Percentiles rank a stretch among this genome's conserved stretches.
Evolutionary conservation across 2,113 vertebrate genomes (phyloP).

Genomic region (Mixornis gularis): DNA sequence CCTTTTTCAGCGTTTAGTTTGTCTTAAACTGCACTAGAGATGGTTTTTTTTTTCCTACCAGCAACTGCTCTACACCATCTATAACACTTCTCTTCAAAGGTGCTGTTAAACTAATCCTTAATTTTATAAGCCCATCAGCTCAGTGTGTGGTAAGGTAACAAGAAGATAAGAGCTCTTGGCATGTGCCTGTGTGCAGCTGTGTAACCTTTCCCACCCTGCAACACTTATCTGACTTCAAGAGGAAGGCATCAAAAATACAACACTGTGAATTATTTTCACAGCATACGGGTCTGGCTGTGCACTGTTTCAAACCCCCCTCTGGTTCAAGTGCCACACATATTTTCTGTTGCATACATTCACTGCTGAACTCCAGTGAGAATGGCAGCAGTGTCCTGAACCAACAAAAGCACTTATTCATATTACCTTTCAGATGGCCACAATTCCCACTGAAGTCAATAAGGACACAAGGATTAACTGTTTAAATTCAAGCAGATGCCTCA

Average conservation of each 20-base stretch:
- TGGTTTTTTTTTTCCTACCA: background rate
- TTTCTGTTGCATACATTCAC: slow-evolving; percentile 6
- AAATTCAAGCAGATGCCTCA: slow-evolving; percentile 23
- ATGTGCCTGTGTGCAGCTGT: background rate
- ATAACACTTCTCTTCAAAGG: background rate
- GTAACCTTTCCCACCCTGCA: slow-evolving; percentile 17
- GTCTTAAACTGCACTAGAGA: background rate
- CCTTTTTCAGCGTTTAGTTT: background rate
- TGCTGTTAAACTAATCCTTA: background rate
- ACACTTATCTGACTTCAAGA: slow-evolving; percentile 19
- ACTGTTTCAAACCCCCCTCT: background rate
- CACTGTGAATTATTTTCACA: slow-evolving; percentile 29
- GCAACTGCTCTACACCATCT: background rate
- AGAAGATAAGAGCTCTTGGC: slow-evolving; percentile 16
- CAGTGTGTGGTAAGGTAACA: background rate
- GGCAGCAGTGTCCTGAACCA: slow-evolving; percentile 51
- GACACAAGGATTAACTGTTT: slow-evolving; percentile 40
- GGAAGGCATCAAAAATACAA: background rate
- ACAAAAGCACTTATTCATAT: slow-evolving; percentile 54
- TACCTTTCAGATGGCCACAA: slow-evolving; percentile 10
- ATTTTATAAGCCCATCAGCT: slow-evolving; percentile 19
- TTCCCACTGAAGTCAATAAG: background rate
- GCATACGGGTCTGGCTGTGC: background rate
- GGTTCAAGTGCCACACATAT: slow-evolving; percentile 40
- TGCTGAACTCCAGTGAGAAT: slow-evolving; percentile 22